These are phyloP conservation scores for Ganaspis brasiliensis DNA, from an alignment of 2,888 invertebrate genomes.

Conservation along the genomic window DNA sequence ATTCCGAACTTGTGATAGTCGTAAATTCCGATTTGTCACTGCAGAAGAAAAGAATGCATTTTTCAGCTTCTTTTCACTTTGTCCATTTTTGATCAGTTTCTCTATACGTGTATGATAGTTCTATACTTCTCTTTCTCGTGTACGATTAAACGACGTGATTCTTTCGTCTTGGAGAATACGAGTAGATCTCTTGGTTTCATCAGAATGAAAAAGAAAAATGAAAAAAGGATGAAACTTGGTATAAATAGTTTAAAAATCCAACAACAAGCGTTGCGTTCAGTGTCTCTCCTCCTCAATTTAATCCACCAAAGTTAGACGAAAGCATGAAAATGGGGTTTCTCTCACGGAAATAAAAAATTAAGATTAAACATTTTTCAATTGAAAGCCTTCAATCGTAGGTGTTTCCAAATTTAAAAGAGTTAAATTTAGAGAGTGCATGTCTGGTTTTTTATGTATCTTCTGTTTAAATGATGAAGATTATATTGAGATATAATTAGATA, in stretches of 20 bases:
- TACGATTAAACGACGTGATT: slow-evolving; percentile 21
- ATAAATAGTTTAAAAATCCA: slow-evolving; percentile 30
- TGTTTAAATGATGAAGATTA: too few relatives aligned
- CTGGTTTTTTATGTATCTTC: too few relatives aligned
- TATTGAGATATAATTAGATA: too few relatives aligned
- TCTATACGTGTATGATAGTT: slow-evolving; percentile 13
- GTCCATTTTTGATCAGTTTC: slow-evolving; percentile 24
- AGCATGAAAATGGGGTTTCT: slow-evolving; percentile 1
- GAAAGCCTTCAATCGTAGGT: too few relatives aligned
- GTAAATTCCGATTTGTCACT: slow-evolving; percentile 22
- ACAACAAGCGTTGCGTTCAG: slow-evolving; percentile 14
- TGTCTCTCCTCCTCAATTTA: slow-evolving; percentile 1
- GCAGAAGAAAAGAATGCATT: slow-evolving; percentile 13
- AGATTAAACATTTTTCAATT: too few relatives aligned
- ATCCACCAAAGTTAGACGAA: slow-evolving; percentile 4
- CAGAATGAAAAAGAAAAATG: background rate
- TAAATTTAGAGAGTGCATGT: background rate
- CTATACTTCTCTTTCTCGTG: background rate
- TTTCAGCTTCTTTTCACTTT: slow-evolving; percentile 4
- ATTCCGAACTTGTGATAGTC: background rate
- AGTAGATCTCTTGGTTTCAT: slow-evolving; percentile 29
- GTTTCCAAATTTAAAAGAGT: background rate
- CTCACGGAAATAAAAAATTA: background rate
- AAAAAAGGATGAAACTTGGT: slow-evolving; percentile 13
- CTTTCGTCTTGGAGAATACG: slow-evolving; percentile 10